phyloP scores from a whole-genome alignment of 2,113 vertebrate genomes.

The Apodemus speciosus region DNA sequence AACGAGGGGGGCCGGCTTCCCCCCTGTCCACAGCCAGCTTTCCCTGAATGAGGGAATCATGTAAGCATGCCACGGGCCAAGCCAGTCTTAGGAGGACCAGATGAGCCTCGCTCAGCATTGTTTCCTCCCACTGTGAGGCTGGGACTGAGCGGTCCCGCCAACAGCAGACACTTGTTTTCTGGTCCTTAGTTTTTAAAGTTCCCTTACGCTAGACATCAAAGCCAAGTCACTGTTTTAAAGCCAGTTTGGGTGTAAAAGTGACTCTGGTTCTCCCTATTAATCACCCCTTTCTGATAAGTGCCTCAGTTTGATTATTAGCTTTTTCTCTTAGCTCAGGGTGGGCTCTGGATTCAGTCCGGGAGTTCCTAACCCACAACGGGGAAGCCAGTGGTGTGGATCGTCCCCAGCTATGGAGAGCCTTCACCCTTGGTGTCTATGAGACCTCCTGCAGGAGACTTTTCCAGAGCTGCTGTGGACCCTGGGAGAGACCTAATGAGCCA shows the following conservation, averaged over 20 bases:
- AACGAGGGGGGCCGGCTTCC: background rate
- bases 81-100: background rate
- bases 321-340: background rate
- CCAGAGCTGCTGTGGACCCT: background rate
- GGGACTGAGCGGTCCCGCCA: background rate
- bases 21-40: background rate
- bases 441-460: background rate
- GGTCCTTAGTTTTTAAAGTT: background rate
- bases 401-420: background rate
- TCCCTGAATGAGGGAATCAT: background rate
- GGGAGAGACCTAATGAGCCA: background rate
- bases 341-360: background rate
- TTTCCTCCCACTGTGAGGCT: background rate
- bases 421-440: background rate
- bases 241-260: background rate
- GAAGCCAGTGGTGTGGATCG: accelerated
- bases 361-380: background rate
- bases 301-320: background rate
- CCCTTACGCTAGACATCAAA: background rate
- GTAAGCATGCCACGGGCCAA: background rate
- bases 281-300: background rate
- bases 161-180: background rate
- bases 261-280: background rate
- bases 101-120: background rate
- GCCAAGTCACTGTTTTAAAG: background rate